These are phyloP conservation scores for Bombyx huttoni DNA, from an alignment of 2,888 invertebrate genomes.

Conservation along the genomic window DNA sequence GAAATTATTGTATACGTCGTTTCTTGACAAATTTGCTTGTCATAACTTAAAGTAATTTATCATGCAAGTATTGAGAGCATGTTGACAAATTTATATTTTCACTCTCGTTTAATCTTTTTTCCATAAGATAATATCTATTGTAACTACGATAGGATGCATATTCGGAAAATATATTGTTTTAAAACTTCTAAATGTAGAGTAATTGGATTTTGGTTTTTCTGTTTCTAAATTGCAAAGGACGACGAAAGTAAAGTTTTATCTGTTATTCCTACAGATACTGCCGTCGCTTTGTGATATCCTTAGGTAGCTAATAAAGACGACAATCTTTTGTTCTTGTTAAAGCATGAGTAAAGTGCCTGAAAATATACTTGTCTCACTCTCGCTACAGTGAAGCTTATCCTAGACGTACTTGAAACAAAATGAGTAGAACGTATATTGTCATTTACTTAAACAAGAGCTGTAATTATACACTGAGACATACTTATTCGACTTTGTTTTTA, in stretches of 20 bases:
- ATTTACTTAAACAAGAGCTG: neutral
- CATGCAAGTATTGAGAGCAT: no score
- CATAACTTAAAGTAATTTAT: no score
- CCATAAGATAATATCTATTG: no score
- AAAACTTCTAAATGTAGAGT: no score
- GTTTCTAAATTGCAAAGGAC: no score
- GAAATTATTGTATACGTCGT: no score
- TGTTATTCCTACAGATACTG: conserved; percentile 22
- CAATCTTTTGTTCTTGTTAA: conserved; percentile 58
- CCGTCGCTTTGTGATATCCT: conserved; percentile 27
- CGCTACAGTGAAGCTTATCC: neutral
- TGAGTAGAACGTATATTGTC: neutral
- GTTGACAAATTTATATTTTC: no score
- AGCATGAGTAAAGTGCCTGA: conserved; percentile 23
- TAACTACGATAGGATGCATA: no score
- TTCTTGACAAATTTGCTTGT: no score
- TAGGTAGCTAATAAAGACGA: conserved; percentile 55
- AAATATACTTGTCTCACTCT: conserved; percentile 9
- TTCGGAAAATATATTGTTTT: no score
- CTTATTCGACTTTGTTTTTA: neutral
- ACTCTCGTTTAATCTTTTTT: no score
- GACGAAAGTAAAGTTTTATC: conserved; percentile 2
- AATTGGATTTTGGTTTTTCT: no score
- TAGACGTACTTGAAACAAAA: neutral
- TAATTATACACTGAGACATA: neutral